Base-by-base conservation (phyloP, 2,888 invertebrate genomes). In the Erebia aethiops region DNA sequence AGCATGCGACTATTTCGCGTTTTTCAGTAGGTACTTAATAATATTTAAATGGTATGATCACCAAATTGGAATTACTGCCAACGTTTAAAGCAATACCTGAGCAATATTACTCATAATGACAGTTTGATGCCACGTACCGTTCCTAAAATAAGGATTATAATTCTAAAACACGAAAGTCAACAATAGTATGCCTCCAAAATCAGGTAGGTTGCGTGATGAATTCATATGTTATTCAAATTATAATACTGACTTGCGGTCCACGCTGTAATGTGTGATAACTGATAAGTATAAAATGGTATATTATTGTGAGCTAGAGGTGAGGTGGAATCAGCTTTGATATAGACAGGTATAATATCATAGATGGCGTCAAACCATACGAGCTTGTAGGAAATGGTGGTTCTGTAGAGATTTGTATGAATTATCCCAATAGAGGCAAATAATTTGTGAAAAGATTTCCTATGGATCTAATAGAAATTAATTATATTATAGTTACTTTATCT, bases 331-430 rank as follows among this genome's bases (percentile, higher is more conserved):
- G 85, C 57, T 85, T 87, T 87, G 87, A 82, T 84, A 78, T 77
- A 78, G 77, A 78, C 79, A 76, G 76, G 79, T 74, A 86, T 88
- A 86, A 85, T 84, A 57, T 52, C 57, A 85, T 91, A 90, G 89
- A 78, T 79, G 76, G 87, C 86, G 84, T 87, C 84, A 85, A 81
- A 67, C 75, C 76, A 79, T 87, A 88, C 82, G 90, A 91, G 92
- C 91, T 92, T 91, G 88, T 91, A 91, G 91, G 84, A 88, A 88
- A 88, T 86, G 80, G 88, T 85, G 88, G 81, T 82, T 73, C 72
- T 71, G 74, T 78, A 74, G 73, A 71, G 16, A 18, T 62, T 62
- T 62, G 69, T 68, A 46, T 74, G 67, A 56, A 70, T 70, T 64
- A 70, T 70, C 67, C 63, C 67, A 54, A 43, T 56, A 56, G 3